These are phyloP conservation scores for Hyperoplus lanceolatus DNA, from an alignment of 2,797 vertebrate genomes.

Conservation along the genomic window DNA sequence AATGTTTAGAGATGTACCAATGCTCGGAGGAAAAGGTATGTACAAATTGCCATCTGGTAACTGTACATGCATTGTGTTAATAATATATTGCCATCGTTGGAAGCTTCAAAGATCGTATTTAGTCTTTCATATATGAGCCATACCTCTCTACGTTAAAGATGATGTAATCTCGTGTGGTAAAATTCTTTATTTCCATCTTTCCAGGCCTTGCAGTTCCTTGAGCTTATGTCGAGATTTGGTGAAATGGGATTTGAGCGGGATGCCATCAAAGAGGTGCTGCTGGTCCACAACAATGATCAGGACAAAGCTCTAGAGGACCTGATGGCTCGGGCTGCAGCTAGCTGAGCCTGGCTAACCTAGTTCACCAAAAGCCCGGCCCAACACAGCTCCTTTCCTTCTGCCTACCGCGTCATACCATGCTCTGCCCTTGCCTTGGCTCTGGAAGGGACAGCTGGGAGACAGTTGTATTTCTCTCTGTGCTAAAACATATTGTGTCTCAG, in stretches of 20 bases:
- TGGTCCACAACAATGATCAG: constrained; percentile 96
- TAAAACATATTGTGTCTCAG: constrained; percentile 73
- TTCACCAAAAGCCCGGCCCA: constrained; percentile 44
- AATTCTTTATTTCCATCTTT: constrained; percentile 34
- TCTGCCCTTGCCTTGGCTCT: constrained; percentile 68
- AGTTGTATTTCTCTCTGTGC: constrained; percentile 70
- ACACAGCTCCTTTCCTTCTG: constrained; percentile 63
- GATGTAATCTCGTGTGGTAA: neutral
- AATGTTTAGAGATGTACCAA: constrained; percentile 97
- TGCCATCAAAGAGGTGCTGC: constrained; percentile 95
- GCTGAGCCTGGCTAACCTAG: constrained; percentile 85
- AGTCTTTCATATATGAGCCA: neutral
- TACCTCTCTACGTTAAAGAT: neutral
- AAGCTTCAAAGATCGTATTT: neutral
- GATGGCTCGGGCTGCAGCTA: constrained; percentile 93
- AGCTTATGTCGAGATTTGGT: constrained; percentile 97
- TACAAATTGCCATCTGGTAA: constrained; percentile 14
- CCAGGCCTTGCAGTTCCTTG: constrained; percentile 94
- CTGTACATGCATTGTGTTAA: neutral
- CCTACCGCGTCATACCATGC: constrained; percentile 62
- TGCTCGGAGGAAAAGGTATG: constrained; percentile 97
- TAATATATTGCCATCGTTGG: neutral
- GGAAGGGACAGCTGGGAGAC: constrained; percentile 67
- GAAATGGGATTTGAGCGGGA: constrained; percentile 98
- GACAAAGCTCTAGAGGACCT: constrained; percentile 96